A percentile compares a stretch with the other conserved stretches of the same genome.
phyloP scores from a whole-genome alignment of 2,888 invertebrate species.

The Scaptomyza tumidula region DNA sequence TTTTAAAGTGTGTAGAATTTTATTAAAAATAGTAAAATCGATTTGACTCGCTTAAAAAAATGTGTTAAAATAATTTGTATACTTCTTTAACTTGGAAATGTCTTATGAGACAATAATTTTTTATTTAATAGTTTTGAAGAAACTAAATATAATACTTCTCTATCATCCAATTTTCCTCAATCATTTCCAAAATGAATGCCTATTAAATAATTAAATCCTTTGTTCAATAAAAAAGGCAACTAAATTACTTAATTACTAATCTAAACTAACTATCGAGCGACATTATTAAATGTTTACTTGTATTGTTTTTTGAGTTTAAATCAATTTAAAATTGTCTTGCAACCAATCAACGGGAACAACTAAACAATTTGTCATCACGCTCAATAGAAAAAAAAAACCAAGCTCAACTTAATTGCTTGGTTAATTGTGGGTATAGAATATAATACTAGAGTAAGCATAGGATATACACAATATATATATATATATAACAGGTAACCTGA shows the following conservation, averaged over 20 bases:
- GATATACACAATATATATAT: background rate
- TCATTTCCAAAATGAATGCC: background rate
- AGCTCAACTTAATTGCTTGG: slow-evolving; percentile 31
- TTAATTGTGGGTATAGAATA: slow-evolving; percentile 38
- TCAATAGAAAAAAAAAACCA: slow-evolving; percentile 9
- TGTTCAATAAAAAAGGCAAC: background rate
- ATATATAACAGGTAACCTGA: slow-evolving; percentile 29
- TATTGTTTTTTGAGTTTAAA: background rate
- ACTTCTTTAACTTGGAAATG: too few species aligned
- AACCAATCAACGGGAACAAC: slow-evolving; percentile 41
- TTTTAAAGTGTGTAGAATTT: background rate
- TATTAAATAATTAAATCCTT: background rate
- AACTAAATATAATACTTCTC: too few species aligned
- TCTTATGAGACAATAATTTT: too few species aligned
- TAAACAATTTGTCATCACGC: slow-evolving; percentile 44
- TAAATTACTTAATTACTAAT: slow-evolving; percentile 5
- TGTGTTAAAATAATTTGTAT: too few species aligned
- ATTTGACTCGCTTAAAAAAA: too few species aligned
- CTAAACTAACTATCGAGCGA: background rate
- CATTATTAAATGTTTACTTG: slow-evolving; percentile 19
- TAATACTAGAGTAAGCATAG: slow-evolving; percentile 10
- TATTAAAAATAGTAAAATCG: too few species aligned
- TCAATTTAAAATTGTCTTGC: slow-evolving; percentile 37
- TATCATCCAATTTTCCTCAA: background rate
- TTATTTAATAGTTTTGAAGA: too few species aligned